A percentile compares a stretch with the other conserved stretches of the same genome.
These are phyloP conservation scores for Zosterops lateralis DNA, from an alignment of 2,113 vertebrate genomes.

Conservation along the genomic window DNA sequence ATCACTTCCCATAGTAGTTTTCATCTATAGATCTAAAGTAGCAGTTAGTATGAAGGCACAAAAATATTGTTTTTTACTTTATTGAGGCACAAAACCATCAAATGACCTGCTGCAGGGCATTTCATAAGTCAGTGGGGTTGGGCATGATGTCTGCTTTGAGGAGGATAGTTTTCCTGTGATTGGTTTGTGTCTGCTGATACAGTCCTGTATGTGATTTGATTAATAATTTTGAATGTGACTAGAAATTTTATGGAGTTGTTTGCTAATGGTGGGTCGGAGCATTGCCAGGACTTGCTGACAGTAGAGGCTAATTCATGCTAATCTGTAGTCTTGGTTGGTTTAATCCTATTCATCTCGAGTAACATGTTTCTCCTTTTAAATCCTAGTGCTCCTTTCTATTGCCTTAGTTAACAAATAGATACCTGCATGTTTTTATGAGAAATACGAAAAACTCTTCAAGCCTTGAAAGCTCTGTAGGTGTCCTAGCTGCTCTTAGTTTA, in stretches of 20 bases:
- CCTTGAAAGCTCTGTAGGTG: neutral
- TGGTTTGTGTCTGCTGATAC: neutral
- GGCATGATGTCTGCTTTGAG: neutral
- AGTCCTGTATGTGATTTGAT: slow-evolving; percentile 23
- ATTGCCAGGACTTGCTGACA: neutral
- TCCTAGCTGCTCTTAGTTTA: neutral
- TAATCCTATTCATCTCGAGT: neutral
- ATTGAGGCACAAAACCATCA: neutral
- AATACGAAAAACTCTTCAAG: neutral
- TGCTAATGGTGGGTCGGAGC: neutral
- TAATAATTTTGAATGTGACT: slow-evolving; percentile 36
- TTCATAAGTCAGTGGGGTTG: slow-evolving; percentile 27
- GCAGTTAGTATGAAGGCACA: slow-evolving; percentile 35
- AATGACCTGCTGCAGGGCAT: slow-evolving; percentile 22
- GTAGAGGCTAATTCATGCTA: slow-evolving; percentile 1
- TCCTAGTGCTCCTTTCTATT: neutral
- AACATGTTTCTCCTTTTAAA: neutral
- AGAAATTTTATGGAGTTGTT: slow-evolving; percentile 18
- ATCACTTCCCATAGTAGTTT: neutral
- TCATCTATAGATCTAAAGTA: slow-evolving; percentile 35
- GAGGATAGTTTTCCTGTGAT: neutral
- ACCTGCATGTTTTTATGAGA: neutral
- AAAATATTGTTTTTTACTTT: slow-evolving; percentile 20
- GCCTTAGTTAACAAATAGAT: neutral
- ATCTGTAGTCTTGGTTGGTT: neutral